These are phyloP conservation scores for Drosophila jambulina DNA, from an alignment of 1,140 invertebrate genomes.

Conservation along the genomic window DNA sequence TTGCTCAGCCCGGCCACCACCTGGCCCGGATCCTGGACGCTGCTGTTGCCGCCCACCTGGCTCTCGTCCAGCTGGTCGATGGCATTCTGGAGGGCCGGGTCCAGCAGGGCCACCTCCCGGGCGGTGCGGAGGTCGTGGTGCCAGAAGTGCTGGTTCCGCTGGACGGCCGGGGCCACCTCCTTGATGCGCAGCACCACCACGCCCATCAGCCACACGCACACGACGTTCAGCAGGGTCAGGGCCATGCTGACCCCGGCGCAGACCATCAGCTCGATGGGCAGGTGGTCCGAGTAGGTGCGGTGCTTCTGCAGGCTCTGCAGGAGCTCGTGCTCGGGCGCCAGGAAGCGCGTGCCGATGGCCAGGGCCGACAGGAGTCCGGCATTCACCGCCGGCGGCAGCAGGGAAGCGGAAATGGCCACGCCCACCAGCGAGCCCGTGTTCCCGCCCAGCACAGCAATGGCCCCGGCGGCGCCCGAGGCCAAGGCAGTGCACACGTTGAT, in stretches of 20 bases:
- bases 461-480: conserved; percentile 90
- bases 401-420: conserved; percentile 92
- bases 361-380: conserved; percentile 89
- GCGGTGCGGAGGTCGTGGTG: conserved; percentile 88
- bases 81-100: conserved; percentile 61
- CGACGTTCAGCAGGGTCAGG: conserved; percentile 90
- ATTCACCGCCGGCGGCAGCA: conserved; percentile 92
- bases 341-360: conserved; percentile 85
- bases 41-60: conserved; percentile 5
- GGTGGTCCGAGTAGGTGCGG: conserved; percentile 86
- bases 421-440: conserved; percentile 91
- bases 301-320: conserved; percentile 66
- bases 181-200: conserved; percentile 90
- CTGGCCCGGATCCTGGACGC: conserved; percentile 1
- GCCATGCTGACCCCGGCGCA: conserved; percentile 88
- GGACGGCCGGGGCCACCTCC: conserved; percentile 88
- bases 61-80: conserved; percentile 57
- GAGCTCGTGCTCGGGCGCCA: conserved; percentile 73
- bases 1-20: conserved; percentile 5
- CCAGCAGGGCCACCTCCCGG: conserved; percentile 67
- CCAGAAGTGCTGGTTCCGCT: conserved; percentile 87
- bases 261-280: conserved; percentile 86
- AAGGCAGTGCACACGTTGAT: conserved; percentile 89
- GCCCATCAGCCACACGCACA: conserved; percentile 89
- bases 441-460: conserved; percentile 89